phyloP scores from a whole-genome alignment of 2,113 vertebrate species.

The Xenopus laevis region DNA sequence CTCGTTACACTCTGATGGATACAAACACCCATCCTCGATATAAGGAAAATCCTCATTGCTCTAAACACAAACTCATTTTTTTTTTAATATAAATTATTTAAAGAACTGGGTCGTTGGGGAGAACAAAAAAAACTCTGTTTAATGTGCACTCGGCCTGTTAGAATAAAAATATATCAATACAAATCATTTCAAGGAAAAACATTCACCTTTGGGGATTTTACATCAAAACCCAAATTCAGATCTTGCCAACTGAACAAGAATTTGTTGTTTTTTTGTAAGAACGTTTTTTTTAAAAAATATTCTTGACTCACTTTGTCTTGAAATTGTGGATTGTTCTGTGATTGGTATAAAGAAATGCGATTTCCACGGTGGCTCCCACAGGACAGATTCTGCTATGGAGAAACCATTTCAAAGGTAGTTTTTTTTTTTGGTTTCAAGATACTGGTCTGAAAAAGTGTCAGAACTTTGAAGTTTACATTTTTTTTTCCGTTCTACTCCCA shows the following conservation, averaged over 20 bases:
- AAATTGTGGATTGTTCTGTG: constrained; percentile 98
- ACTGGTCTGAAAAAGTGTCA: constrained; percentile 82
- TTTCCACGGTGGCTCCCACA: constrained; percentile 77
- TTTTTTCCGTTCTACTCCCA: constrained; percentile 85
- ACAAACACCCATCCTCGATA: too few species aligned
- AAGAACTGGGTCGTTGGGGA: too few species aligned
- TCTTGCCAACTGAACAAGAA: constrained; percentile 1
- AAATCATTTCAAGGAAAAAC: too few species aligned
- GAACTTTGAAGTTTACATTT: constrained; percentile 94
- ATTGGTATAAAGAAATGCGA: constrained; percentile 85
- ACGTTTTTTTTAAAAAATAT: constrained; percentile 64
- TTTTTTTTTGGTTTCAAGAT: constrained; percentile 70
- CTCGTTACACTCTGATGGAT: too few species aligned
- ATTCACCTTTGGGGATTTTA: too few species aligned
- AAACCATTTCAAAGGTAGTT: constrained; percentile 78
- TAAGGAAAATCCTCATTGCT: too few species aligned
- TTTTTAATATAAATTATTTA: too few species aligned
- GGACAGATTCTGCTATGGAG: constrained; percentile 73
- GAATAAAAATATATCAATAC: too few species aligned
- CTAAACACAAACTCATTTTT: too few species aligned
- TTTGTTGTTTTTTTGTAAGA: constrained; percentile 49
- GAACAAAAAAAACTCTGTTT: too few species aligned
- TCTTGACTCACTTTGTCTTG: constrained; percentile 88
- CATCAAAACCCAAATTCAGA: neutral
- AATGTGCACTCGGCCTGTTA: too few species aligned